phyloP scores from a whole-genome alignment of 2,797 vertebrate genomes.

The Liparis tanakae region DNA sequence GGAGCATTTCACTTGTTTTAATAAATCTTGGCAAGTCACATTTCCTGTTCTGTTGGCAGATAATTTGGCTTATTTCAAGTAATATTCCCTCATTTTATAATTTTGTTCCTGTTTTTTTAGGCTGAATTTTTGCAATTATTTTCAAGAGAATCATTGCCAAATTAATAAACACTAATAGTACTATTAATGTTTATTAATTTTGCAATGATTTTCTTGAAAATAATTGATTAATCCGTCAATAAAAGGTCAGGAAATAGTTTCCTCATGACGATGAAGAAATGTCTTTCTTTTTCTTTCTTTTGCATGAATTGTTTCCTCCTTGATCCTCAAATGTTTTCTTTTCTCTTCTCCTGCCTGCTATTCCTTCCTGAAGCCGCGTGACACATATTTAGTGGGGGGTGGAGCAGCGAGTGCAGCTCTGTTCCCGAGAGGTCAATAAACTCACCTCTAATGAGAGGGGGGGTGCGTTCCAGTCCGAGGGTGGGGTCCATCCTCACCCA shows the following conservation, averaged over 20 bases:
- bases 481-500: constrained; percentile 56
- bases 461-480: constrained; percentile 42
- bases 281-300: neutral
- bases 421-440: constrained; percentile 53
- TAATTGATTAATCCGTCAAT: neutral
- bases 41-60: too few relatives aligned
- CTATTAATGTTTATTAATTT: neutral
- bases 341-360: neutral
- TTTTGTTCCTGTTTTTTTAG: too few relatives aligned
- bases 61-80: too few relatives aligned
- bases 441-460: constrained; percentile 70
- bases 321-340: neutral
- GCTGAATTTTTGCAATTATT: too few relatives aligned
- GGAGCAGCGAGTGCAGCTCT: neutral
- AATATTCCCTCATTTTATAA: too few relatives aligned
- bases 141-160: neutral
- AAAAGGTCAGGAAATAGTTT: neutral
- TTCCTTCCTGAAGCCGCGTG: constrained; percentile 1
- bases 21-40: too few relatives aligned
- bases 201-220: neutral
- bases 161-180: neutral
- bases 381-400: neutral
- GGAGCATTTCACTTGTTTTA: too few relatives aligned
- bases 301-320: constrained; percentile 5
- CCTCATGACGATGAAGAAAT: neutral